These are phyloP conservation scores for Allygus modestus DNA, from an alignment of 2,888 invertebrate species.

Conservation along the genomic window DNA sequence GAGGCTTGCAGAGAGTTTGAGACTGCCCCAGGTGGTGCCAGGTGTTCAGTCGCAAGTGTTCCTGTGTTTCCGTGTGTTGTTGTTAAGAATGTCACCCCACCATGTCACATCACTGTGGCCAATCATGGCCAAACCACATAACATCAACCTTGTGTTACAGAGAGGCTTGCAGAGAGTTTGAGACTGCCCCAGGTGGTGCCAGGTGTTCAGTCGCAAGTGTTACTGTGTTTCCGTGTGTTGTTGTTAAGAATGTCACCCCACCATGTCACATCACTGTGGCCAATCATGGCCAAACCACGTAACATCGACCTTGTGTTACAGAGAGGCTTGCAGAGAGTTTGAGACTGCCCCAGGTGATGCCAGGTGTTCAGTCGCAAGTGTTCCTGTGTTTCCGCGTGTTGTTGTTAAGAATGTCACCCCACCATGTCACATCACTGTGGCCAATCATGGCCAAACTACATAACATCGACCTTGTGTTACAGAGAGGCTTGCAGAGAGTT, in stretches of 20 bases:
- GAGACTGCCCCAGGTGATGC: conserved; percentile 86
- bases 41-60: conserved; percentile 91
- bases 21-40: conserved; percentile 84
- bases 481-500: conserved; percentile 76
- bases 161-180: conserved; percentile 90
- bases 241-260: conserved; percentile 90
- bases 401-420: conserved; percentile 88
- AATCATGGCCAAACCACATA: background rate
- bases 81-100: conserved; percentile 89
- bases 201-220: conserved; percentile 89
- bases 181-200: conserved; percentile 85
- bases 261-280: conserved; percentile 93
- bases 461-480: conserved; percentile 85
- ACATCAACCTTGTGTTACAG: conserved; percentile 75
- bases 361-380: conserved; percentile 89
- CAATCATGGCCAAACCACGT: too few relatives aligned
- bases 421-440: conserved; percentile 93
- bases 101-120: conserved; percentile 89
- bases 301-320: too few relatives aligned
- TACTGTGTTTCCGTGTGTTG: conserved; percentile 92
- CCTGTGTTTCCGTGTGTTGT: conserved; percentile 90
- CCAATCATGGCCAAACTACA: too few relatives aligned
- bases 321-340: conserved; percentile 92
- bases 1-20: conserved; percentile 78
- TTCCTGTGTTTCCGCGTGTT: conserved; percentile 93